Base-by-base conservation (phyloP, 2,113 vertebrate genomes). In the Peucedramus taeniatus region DNA sequence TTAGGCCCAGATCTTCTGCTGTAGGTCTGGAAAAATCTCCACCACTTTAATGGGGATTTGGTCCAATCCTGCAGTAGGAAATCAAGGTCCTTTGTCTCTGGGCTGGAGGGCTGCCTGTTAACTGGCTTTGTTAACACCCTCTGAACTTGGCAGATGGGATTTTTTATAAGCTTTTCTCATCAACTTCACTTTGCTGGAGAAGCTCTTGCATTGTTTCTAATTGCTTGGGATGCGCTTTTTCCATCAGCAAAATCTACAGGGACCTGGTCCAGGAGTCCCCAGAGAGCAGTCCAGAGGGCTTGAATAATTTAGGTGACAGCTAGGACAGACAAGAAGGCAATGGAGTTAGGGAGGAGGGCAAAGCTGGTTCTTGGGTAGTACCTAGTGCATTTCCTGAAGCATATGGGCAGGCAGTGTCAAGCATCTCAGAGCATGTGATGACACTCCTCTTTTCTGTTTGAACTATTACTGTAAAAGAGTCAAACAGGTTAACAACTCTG, bases 121-220 rank as follows among this genome's bases (percentile, higher is more conserved):
- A 64, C 37, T 66, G 74, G 23, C 45, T 85, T 91, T 49, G 23
- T 72, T 92, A 87, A 90, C 35, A 51, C 39, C 23, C 19, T 92
- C 53, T 92, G 19, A 94, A 59, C 35, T 68, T 72, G 83, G 57
- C 81, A 95, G 79, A 66, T 81, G 76, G 69, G 81, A 72, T 15
- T 12, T 76, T 92, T 95, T 51, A 74, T 44, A 64, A 89, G 61
- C 70, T 95, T 17, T 75, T 94, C 63, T 87, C 77, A 87, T 92
- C 90, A 83, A 10, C 40, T 83, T 93, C 56, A 40, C 51, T 90
- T 94, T 47, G 56, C 76, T 90, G 39, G 37, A 50, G 54, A 71
- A 91, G 68, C 56, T 65, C 47, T 76, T 78, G 66, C 35, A 17
- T 95, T 66, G 47, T 77, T 95, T 80, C 60, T 64, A 56, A 63